Evolutionary conservation across 2,113 vertebrate genomes (phyloP), one percentile per base, ranked within the genome.

Genomic region (Apaloderma vittatum): DNA sequence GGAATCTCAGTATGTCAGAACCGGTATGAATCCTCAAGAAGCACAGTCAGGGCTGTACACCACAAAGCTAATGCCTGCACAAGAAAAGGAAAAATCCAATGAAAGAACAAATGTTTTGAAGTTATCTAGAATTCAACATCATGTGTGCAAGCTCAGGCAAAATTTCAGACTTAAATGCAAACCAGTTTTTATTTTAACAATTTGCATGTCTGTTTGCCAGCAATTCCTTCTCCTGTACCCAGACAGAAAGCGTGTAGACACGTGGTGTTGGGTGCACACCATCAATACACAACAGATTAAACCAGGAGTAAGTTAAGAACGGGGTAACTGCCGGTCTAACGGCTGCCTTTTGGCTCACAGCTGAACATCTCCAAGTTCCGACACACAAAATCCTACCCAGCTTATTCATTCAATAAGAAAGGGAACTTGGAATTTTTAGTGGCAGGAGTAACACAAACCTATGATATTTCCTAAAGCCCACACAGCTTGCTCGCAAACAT

Each of bases 391-490:
- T 37, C 26, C 61, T 54, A 84, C 22, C 15, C 8, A 71, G 4
- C 21, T 92, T 71, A 32, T 37, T 26, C 72, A 23, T 49, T 55
- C n/a, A 12, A 30, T 29, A 82, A 36, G 18, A 65, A 94, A 87
- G 87, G 37, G 7, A 90, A 71, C 12, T 75, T 9, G 12, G 36
- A 32, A 66, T 17, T 66, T 70, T 27, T 32, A 73, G 24, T 32
- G 26, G 37, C 78, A 90, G 54, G 17, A 87, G 4, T 32, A 81
- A 80, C 22, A 98, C 99, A 97, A 94, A 99, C 99, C 99, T 93
- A 99, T 99, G 96, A 99, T 99, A 97, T 99, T 99, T 63, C 99
- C 99, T 96, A 99, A 94, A 79, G 99, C 99, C 99, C 99, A 99
- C 34, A 99, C 99, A 2, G 99, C 99, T 97, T 99, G 99, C 94